Base-by-base conservation (phyloP, 2,113 vertebrate species). In the Paedocypris sp. region DNA sequence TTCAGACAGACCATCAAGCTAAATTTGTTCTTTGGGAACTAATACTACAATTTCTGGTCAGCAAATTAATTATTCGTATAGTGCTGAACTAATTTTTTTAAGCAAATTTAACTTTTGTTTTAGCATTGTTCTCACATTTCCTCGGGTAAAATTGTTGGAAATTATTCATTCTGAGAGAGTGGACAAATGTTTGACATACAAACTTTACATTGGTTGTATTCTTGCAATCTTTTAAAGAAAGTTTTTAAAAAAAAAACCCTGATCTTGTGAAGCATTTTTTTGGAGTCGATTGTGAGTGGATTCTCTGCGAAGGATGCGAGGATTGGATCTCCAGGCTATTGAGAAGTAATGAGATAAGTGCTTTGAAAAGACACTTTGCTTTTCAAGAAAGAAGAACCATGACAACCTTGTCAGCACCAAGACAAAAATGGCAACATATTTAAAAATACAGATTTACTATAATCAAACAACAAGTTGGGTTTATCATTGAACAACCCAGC, bases 301-400 rank as follows among this genome's bases (percentile, higher is more conserved):
- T 9, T 23, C 39, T 35, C 59, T 50, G 35, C 51, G 35, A 60
- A 72, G 60, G 58, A 60, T 9, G 19, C 35, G 13, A 9, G 41
- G 62, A 66, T 45, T 13, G 58, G 67, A 63, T 57, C 41, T 59
- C 48, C 41, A 36, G 59, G 32, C 52, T 63, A 56, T 42, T 42
- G 48, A 66, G 71, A 59, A 53, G 64, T 64, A 48, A 31, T 47
- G 53, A 67, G 46, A 66, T 62, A 66, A 66, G 56, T 38, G 54
- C 20, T 43, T 22, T 52, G 62, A 53, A 39, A 63, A 58, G 53
- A 66, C 51, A 23, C 28, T 15, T 38, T 36, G 31, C 26, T 22
- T 65, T 48, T 46, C 45, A 51, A 59, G 46, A 66, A 25, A 39
- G 36, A 26, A 42, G 26, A 33, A 32, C 20, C 12, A 54, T n/a